Base-by-base conservation (phyloP, 35 echinoderm and acorn worm genomes). In the Heliocidaris erythrogramma region DNA sequence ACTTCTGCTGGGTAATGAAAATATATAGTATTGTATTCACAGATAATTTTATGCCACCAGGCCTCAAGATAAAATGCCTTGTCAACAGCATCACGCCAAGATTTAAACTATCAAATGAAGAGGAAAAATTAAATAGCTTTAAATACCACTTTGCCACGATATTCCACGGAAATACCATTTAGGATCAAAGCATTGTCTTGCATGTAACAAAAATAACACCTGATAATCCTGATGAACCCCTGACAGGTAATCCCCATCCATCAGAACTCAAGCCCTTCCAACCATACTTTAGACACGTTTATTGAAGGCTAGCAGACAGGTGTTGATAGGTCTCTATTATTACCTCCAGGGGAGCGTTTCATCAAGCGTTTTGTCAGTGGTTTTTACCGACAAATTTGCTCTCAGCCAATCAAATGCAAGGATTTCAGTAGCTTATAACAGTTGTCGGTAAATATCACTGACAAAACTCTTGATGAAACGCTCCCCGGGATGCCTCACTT, bases 131-230 rank as follows among this genome's bases (percentile, higher is more conserved):
- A 78, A 78, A 78, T n/a, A 27, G 65, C n/a, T 78, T 24, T 78
- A 78, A 78, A 78, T 78, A 78, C 21, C 65, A 78, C 24, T 78
- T 18, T 78, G 65, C 65, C 65, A 18, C 65, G 5, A 78, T 24
- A 78, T 27, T 24, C 21, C 21, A 78, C n/a, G 65, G 65, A 78
- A 78, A 78, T 78, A 2, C 65, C 65, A 78, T 78, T 78, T 78
- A 27, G 27, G 65, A 5, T 78, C 65, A 18, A n/a, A 78, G 65
- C 65, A 78, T 78, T 78, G 65, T 56, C 65, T 27, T 78, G 65
- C 65, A 78, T 78, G 65, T 24, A 78, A 78, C 65, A 78, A 78
- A 78, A 78, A 78, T 78, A 78, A 78, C 65, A 78, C 65, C n/a
- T 78, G 65, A 78, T 78, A 78, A 78, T 78, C 65, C 65, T 78